Evolutionary conservation across 2,113 vertebrate genomes (phyloP).

Genomic region (Hypocryptadius cinnamomeus): DNA sequence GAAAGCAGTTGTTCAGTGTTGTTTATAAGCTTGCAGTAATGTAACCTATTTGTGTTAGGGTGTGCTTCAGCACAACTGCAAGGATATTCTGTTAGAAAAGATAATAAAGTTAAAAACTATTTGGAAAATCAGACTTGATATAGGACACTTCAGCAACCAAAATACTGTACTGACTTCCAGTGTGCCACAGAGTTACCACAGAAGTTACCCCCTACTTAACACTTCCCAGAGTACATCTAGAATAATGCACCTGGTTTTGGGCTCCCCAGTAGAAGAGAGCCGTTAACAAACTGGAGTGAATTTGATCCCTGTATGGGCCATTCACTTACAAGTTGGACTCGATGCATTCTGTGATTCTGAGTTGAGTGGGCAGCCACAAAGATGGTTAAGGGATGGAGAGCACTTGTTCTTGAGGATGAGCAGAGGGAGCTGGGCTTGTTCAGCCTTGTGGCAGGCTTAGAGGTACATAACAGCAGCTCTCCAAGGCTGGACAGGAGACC

Average conservation of each 20-base stretch:
- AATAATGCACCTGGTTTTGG: fast-evolving
- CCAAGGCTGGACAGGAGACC: not conserved
- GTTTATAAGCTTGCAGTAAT: not conserved
- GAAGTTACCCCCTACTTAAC: not conserved
- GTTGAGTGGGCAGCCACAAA: not conserved
- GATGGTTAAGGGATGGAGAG: not conserved
- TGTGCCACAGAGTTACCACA: not conserved
- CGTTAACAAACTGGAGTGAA: not conserved
- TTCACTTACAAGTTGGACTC: not conserved
- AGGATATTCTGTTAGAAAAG: not conserved
- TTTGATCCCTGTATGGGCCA: not conserved
- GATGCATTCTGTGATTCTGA: not conserved
- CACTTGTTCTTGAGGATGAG: not conserved
- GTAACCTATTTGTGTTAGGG: not conserved
- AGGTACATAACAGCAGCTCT: not conserved
- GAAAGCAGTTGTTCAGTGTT: not conserved
- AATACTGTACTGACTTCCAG: not conserved
- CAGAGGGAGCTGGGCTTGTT: not conserved
- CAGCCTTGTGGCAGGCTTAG: not conserved
- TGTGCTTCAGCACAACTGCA: not conserved
- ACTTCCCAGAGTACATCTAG: not conserved
- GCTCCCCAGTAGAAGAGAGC: not conserved
- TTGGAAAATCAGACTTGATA: not conserved
- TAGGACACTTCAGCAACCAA: not conserved
- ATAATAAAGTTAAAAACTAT: not conserved